Evolutionary conservation across 2,797 vertebrate genomes (phyloP), one percentile per base, ranked within the genome.

Genomic region (Rhabdomys pumilio): DNA sequence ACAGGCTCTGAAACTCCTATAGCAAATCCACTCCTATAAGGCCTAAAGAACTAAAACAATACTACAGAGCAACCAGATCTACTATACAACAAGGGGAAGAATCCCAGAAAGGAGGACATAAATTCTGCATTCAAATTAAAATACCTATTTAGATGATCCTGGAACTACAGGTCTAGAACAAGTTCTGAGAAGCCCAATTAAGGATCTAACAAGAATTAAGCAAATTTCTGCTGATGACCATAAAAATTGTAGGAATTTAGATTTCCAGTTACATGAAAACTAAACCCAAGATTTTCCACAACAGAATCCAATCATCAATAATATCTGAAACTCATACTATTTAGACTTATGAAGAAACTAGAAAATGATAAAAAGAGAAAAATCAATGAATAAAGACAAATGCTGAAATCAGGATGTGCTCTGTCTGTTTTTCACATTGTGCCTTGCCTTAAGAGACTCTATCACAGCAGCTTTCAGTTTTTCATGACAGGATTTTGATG

Each of bases 371-470:
- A n/a, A 65, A 88, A 47, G 1, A 57, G 14, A 91, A 91, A 92
- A 90, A 13, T 72, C n/a, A 94, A 90, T 73, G n/a, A 94, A 89
- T 26, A 87, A 75, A 75, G 44, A 91, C 22, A 14, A 90, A 89
- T 9, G 38, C 53, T 59, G 50, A 88, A 88, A 59, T 88, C 24
- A 73, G 85, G 24, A 15, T 19, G 14, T 88, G n/a, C 24, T 17
- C n/a, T 87, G 13, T 22, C 8, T 67, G 15, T 34, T 55, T n/a
- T 24, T 59, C 79, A 55, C 12, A 53, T 53, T 31, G 22, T 53
- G 20, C 34, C 24, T 55, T 57, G 69, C 17, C 24, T 31, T 89
- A 38, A 73, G 24, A 88, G n/a, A 73, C 50, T 53, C 41, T n/a
- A 69, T 86, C 47, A 69, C 20, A 69, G 67, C 22, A 55, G 6